Base-by-base conservation (phyloP, 1,140 invertebrate species). In the Drepana arcuata region DNA sequence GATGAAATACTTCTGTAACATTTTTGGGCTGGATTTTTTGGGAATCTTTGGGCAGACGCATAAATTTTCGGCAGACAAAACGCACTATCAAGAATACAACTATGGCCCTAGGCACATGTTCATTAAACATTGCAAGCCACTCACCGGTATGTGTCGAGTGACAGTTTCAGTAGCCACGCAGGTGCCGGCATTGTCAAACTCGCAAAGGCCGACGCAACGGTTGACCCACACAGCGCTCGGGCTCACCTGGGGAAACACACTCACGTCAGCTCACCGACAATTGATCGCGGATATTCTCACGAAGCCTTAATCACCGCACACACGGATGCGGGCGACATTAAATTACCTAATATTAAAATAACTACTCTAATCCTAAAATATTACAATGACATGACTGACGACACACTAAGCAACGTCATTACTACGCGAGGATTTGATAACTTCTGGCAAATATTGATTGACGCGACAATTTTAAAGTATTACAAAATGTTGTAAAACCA, bases 181-280 rank as follows among this genome's bases (percentile, higher is more conserved):
- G 18, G 67, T 64, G 12, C 65, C 65, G 0, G 45, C 34, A 27
- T 48, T 47, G 7, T 46, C 53, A 29, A 64, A 71, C 48, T 69
- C 67, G 53, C 84, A 85, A 16, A 79, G 67, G 9, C 83, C 84
- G 9, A 77, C 70, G 38, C 84, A 86, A 10, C 77, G 63, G 47
- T 84, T 83, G 14, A 83, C 82, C 59, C 79, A 74, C 14, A 84
- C 73, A n/a, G 72, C 65, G 32, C 74, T 67, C 7, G 83, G 83
- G 30, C 45, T 65, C 37, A 85, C 66, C 84, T 85, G 58, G 63
- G 70, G 69, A 73, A 70, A 60, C 41, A 69, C 65, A 33, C 24
- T 26, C 16, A 41, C 66, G 64, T 77, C 55, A 80, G 57, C 32
- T 26, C 35, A 31, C 28, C 32, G n/a, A 26, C 24, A 26, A 15